Evolutionary conservation across 1,140 invertebrate species (phyloP).

Genomic region (Rhyacophila brunnea): DNA sequence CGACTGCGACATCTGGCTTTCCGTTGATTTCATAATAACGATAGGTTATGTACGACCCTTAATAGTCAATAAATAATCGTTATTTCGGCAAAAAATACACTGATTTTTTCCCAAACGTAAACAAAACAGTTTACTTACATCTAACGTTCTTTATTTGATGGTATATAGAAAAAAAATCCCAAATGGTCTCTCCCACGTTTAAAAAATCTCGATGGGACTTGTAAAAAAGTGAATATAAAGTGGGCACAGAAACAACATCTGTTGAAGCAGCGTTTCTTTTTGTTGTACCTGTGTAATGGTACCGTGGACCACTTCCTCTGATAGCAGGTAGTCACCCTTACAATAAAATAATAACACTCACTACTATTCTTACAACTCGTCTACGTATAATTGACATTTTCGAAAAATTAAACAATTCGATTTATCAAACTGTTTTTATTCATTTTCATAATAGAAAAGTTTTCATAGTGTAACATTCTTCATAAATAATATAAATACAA

Average conservation of each 20-base stretch:
- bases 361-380: too few species aligned
- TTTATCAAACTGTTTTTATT: too few species aligned
- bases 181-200: slow-evolving; percentile 20
- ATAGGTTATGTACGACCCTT: neutral
- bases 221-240: slow-evolving; percentile 17
- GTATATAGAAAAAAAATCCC: neutral
- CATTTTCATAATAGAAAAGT: too few species aligned
- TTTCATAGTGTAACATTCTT: too few species aligned
- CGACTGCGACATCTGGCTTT: too few species aligned
- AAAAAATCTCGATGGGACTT: slow-evolving; percentile 2
- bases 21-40: neutral
- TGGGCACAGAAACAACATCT: slow-evolving; percentile 26
- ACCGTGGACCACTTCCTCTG: slow-evolving; percentile 28
- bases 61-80: neutral
- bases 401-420: too few species aligned
- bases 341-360: neutral
- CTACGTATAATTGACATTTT: too few species aligned
- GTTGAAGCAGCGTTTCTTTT: slow-evolving; percentile 21
- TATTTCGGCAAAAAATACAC: neutral
- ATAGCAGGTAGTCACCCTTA: slow-evolving; percentile 24
- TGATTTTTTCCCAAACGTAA: neutral
- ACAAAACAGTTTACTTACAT: neutral
- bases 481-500: too few species aligned
- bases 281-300: slow-evolving; percentile 8
- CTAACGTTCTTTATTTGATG: neutral